Evolutionary conservation across 2,888 invertebrate genomes (phyloP).

Genomic region (Ommatoiulus sabulosus): DNA sequence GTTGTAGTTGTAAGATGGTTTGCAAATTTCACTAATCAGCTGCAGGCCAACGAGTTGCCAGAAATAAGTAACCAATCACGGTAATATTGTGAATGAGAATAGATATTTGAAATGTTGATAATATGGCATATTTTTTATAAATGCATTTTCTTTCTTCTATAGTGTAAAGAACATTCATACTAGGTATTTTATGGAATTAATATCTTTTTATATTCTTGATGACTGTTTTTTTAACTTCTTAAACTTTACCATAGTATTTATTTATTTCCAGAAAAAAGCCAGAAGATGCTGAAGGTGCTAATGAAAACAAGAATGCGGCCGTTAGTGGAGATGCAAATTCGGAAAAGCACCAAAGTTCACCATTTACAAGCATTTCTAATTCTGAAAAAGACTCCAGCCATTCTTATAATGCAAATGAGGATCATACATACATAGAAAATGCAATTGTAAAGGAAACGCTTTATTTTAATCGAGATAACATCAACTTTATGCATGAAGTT

Average conservation of each 20-base stretch:
- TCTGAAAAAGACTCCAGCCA: slow-evolving; percentile 57
- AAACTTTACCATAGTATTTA: not conserved
- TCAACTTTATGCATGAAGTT: slow-evolving; percentile 94
- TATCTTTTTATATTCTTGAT: not conserved
- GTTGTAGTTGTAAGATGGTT: slow-evolving; percentile 92
- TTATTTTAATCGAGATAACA: slow-evolving; percentile 87
- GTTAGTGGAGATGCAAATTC: not conserved
- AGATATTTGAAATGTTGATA: not conserved
- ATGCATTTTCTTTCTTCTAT: not conserved
- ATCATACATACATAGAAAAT: slow-evolving; percentile 63
- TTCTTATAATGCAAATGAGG: slow-evolving; percentile 55
- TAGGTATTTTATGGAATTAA: not conserved
- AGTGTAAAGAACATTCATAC: not conserved
- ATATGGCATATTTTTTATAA: not conserved
- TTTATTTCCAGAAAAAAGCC: slow-evolving; percentile 39
- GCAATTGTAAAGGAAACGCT: slow-evolving; percentile 86
- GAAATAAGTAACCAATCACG: slow-evolving; percentile 3
- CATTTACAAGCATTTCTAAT: slow-evolving; percentile 41
- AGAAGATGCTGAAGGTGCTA: slow-evolving; percentile 20
- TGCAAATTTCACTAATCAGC: slow-evolving; percentile 72
- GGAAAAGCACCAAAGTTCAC: slow-evolving; percentile 52
- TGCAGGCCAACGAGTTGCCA: not conserved
- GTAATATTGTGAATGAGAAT: not conserved
- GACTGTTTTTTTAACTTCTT: slow-evolving; percentile 12
- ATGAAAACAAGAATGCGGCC: not conserved